Conservation (phyloP, 2,888 invertebrate species). For the Vandiemenella viatica region DNA sequence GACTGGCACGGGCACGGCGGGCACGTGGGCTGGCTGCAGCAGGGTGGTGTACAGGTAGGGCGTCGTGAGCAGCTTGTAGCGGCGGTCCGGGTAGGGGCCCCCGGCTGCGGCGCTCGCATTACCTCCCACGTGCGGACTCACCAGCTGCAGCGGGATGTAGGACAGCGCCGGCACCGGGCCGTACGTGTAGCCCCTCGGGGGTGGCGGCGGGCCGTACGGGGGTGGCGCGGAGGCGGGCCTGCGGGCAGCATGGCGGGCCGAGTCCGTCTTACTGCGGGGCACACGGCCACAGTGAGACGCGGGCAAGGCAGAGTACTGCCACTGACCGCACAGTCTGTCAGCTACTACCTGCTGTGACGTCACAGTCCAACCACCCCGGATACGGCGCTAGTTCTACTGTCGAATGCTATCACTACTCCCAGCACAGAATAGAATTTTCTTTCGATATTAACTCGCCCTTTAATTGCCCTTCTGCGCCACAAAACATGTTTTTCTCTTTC, state of each 20-base stretch:
- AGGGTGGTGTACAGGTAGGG: slow-evolving; percentile 19
- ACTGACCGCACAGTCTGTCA: too few species aligned
- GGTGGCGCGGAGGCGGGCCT: slow-evolving; percentile 3
- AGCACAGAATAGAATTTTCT: too few species aligned
- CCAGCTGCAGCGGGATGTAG: slow-evolving; percentile 14
- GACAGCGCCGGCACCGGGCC: slow-evolving; percentile 23
- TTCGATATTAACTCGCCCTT: too few species aligned
- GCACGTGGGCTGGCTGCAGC: slow-evolving; percentile 16
- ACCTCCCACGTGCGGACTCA: slow-evolving; percentile 18
- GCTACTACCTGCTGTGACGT: too few species aligned
- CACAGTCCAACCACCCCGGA: too few species aligned
- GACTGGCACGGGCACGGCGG: neutral
- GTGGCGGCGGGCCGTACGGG: slow-evolving; percentile 7
- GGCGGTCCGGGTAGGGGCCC: slow-evolving; percentile 21
- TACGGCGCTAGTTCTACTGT: too few species aligned
- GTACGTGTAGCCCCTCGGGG: slow-evolving; percentile 20
- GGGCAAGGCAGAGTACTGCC: too few species aligned
- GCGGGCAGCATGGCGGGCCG: slow-evolving; percentile 1
- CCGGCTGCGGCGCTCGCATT: slow-evolving; percentile 15
- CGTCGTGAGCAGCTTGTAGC: slow-evolving; percentile 19
- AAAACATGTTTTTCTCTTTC: too few species aligned
- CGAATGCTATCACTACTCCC: too few species aligned
- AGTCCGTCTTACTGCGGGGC: slow-evolving; percentile 17
- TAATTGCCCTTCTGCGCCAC: too few species aligned
- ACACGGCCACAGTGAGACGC: too few species aligned